Base-by-base conservation (phyloP, 2,113 vertebrate species). In the Myocastor coypus region DNA sequence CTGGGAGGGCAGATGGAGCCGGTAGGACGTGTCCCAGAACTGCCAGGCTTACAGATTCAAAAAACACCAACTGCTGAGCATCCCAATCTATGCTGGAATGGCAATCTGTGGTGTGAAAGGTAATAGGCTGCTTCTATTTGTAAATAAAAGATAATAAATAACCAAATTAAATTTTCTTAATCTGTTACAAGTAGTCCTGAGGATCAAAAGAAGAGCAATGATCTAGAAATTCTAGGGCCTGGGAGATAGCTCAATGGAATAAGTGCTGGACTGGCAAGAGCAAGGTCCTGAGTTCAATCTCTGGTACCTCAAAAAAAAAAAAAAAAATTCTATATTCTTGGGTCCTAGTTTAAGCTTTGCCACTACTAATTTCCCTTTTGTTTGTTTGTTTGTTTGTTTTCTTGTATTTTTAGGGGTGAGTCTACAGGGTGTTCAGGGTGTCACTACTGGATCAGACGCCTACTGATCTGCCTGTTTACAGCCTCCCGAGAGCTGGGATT, bases 61-160 rank as follows among this genome's bases (percentile, higher is more conserved):
- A 95, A 92, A 89, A 68, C 71, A 61, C 87, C 96, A 96, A 95
- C 95, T 96, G 96, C 86, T 94, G 89, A 93, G 63, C 78, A 82
- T 95, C 95, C 83, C 92, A 37, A 71, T 92, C 92, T 71, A 92
- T 89, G 91, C 91, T 87, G 40, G 87, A 96, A 89, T 87, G 83
- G 81, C 22, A 22, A 78, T 46, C 61, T 92, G 87, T 71, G 86
- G 61, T 95, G 69, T 97, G 75, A 52, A 94, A 89, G 86, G 59
- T 91, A 93, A 97, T 93, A 89, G 71, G 63, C 75, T 4, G 40
- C 14, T 63, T 89, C 87, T 91, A 55, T 63, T n/a, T 86, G 68
- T 97, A 96, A 95, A 97, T 87, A 93, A n/a, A 77, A 84, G 75
- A 85, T 92, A 94, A 86, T 91, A 87, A 94, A 92, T 82, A 91